Evolutionary conservation across 2,113 vertebrate species (phyloP).

Genomic region (Gymnobelideus leadbeateri): DNA sequence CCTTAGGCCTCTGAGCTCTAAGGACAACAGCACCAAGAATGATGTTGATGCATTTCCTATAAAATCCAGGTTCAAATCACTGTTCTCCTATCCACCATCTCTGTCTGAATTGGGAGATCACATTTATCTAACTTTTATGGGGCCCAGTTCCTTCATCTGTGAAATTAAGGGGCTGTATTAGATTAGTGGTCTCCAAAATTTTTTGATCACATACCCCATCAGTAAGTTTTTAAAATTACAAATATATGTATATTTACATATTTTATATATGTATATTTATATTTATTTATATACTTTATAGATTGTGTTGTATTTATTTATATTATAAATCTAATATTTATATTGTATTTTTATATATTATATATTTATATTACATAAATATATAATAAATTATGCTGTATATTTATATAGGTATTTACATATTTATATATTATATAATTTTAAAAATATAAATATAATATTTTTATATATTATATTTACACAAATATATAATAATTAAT

Average conservation of each 20-base stretch:
- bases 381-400: too few species aligned
- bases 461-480: too few species aligned
- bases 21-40: background rate
- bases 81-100: background rate
- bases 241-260: background rate
- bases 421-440: too few species aligned
- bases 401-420: too few species aligned
- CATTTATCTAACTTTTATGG: background rate
- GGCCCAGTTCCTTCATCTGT: slow-evolving; percentile 5
- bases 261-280: too few species aligned
- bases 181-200: background rate
- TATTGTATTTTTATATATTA: too few species aligned
- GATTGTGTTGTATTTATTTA: too few species aligned
- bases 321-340: too few species aligned
- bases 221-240: background rate
- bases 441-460: too few species aligned
- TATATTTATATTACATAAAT: too few species aligned
- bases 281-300: too few species aligned
- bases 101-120: slow-evolving; percentile 2
- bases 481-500: too few species aligned
- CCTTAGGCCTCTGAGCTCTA: background rate
- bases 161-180: background rate
- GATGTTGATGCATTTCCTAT: background rate
- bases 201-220: background rate
- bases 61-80: background rate